phyloP scores from a whole-genome alignment of 2,113 vertebrate genomes.

The Coptodon bakossiorum region DNA sequence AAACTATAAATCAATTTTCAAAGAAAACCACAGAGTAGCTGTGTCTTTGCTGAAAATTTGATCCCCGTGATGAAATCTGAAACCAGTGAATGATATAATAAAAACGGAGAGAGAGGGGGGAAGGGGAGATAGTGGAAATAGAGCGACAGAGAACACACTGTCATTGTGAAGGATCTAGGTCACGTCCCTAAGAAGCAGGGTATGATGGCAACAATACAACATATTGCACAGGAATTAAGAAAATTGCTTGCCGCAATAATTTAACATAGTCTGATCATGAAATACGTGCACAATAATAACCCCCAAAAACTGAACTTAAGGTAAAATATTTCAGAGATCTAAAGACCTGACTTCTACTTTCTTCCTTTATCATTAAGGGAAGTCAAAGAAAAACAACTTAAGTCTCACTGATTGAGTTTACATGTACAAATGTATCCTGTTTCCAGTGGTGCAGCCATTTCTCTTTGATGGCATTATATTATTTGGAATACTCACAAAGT shows the following conservation, averaged over 20 bases:
- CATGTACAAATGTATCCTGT: background rate
- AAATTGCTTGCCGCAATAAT: background rate
- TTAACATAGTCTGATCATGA: background rate
- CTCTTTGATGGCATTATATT: background rate
- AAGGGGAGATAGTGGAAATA: background rate
- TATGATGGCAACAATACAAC: slow-evolving; percentile 1
- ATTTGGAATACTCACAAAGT: background rate
- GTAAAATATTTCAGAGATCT: background rate
- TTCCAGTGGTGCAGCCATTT: background rate
- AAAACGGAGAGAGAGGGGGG: background rate
- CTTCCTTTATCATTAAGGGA: background rate
- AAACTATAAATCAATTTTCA: background rate
- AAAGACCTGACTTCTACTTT: background rate
- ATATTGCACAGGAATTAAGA: background rate
- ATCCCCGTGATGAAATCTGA: background rate
- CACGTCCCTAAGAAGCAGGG: slow-evolving; percentile 30
- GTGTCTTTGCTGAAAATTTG: background rate
- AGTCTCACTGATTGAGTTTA: background rate
- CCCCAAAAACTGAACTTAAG: background rate
- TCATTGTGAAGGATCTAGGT: slow-evolving; percentile 51
- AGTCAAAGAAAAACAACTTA: background rate
- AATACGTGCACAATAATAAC: background rate
- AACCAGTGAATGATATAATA: background rate
- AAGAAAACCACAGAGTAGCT: background rate
- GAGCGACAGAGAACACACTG: background rate